These are phyloP conservation scores for Drosophila barbarae DNA, from an alignment of 2,888 invertebrate species.

Conservation along the genomic window DNA sequence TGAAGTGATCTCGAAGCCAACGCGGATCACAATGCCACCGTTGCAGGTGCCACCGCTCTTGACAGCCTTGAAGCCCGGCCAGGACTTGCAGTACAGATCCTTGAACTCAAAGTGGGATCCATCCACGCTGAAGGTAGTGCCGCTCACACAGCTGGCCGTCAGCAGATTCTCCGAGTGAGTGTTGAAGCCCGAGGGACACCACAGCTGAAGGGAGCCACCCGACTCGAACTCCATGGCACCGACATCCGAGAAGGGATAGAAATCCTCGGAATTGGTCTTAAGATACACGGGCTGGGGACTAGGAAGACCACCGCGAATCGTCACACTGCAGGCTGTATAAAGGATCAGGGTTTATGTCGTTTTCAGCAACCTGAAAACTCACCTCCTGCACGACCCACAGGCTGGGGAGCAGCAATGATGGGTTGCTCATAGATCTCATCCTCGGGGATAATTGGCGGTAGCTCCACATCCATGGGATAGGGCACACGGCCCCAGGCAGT, in stretches of 20 bases:
- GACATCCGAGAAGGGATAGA: conserved; percentile 67
- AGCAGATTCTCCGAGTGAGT: conserved; percentile 59
- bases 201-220: conserved; percentile 71
- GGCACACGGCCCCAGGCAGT: conserved; percentile 49
- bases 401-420: conserved; percentile 33
- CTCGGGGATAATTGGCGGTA: conserved; percentile 47
- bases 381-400: conserved; percentile 61
- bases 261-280: conserved; percentile 74
- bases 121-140: conserved; percentile 68
- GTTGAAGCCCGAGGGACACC: conserved; percentile 73
- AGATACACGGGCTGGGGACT: conserved; percentile 83
- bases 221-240: conserved; percentile 68
- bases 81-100: conserved; percentile 75
- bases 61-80: conserved; percentile 73
- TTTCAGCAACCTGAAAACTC: conserved; percentile 11
- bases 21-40: conserved; percentile 74
- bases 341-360: too few relatives aligned
- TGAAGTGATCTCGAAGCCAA: conserved; percentile 77
- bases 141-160: conserved; percentile 74
- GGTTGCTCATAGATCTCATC: conserved; percentile 47
- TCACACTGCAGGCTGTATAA: conserved; percentile 63
- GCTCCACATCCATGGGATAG: conserved; percentile 50
- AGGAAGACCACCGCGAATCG: conserved; percentile 66
- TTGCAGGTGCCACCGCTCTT: conserved; percentile 72
- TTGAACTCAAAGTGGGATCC: conserved; percentile 69